Evolutionary conservation across 37 sponge, comb jelly and placozoan species (phyloP).

Genomic region (Aplysina aerophoba): DNA sequence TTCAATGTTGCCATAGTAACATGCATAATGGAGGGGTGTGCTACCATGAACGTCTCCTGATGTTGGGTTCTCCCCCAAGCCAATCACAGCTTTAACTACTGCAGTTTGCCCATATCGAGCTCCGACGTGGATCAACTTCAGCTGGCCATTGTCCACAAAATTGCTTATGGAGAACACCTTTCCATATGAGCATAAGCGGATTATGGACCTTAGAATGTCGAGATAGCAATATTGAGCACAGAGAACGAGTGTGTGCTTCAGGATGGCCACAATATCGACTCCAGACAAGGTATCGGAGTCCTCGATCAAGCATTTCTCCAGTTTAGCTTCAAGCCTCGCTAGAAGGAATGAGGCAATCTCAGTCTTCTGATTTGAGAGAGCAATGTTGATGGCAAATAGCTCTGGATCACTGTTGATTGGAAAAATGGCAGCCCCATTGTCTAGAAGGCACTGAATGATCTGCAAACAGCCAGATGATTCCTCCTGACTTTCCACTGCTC

Average conservation of each 20-base stretch:
- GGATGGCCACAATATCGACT: background rate
- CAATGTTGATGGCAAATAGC: conserved; percentile 50
- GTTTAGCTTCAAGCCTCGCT: conserved; percentile 7
- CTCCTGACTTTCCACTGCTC: conserved; percentile 48
- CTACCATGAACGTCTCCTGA: conserved; percentile 41
- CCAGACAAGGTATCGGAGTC: background rate
- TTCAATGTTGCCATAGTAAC: conserved; percentile 61
- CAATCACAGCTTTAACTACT: conserved; percentile 47
- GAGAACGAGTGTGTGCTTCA: conserved; percentile 1
- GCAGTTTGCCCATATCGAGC: conserved; percentile 43
- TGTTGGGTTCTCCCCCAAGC: conserved; percentile 33
- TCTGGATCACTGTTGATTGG: conserved; percentile 58
- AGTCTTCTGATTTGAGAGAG: conserved; percentile 29
- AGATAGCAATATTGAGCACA: background rate
- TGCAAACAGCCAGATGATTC: conserved; percentile 27
- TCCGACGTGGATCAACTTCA: conserved; percentile 61
- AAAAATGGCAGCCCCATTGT: conserved; percentile 53
- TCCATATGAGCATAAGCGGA: background rate
- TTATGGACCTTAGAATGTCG: background rate
- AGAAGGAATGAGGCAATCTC: conserved; percentile 46
- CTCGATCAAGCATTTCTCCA: background rate
- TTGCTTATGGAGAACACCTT: background rate
- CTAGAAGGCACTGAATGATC: conserved; percentile 53
- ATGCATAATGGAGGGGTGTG: conserved; percentile 74
- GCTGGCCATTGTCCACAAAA: conserved; percentile 33